phyloP scores from a whole-genome alignment of 2,888 invertebrate species.

The Heteromurus nitidus region DNA sequence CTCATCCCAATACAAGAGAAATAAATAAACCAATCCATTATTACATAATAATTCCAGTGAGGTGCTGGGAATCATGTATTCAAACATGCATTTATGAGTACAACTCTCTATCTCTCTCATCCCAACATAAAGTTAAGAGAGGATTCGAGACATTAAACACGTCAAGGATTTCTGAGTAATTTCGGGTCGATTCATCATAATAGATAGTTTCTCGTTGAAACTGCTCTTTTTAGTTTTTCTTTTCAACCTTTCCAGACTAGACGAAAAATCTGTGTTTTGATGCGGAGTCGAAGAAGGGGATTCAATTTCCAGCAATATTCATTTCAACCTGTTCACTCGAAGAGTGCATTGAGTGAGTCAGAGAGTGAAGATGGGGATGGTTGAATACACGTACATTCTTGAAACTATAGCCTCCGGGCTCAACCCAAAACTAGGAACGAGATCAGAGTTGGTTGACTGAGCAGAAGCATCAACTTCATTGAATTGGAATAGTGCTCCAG shows the following conservation, averaged over 20 bases:
- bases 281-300: background rate
- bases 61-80: too few relatives aligned
- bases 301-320: slow-evolving; percentile 7
- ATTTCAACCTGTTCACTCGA: slow-evolving; percentile 16
- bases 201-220: slow-evolving; percentile 10
- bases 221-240: slow-evolving; percentile 20
- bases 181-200: slow-evolving; percentile 31
- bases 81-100: background rate
- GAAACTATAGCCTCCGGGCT: slow-evolving; percentile 20
- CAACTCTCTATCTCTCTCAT: background rate
- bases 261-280: too few relatives aligned
- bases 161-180: slow-evolving; percentile 21
- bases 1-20: too few relatives aligned
- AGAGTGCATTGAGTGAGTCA: background rate
- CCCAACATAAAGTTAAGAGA: background rate
- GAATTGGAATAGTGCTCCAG: too few relatives aligned
- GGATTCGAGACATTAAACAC: background rate
- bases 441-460: background rate
- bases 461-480: slow-evolving; percentile 24
- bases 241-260: too few relatives aligned
- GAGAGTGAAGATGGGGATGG: too few relatives aligned
- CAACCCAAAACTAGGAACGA: background rate
- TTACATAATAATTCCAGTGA: too few relatives aligned
- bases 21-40: too few relatives aligned
- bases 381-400: slow-evolving; percentile 40